phyloP scores from a whole-genome alignment of 92 coral and sea anemone species.

The Phymanthus crucifer region DNA sequence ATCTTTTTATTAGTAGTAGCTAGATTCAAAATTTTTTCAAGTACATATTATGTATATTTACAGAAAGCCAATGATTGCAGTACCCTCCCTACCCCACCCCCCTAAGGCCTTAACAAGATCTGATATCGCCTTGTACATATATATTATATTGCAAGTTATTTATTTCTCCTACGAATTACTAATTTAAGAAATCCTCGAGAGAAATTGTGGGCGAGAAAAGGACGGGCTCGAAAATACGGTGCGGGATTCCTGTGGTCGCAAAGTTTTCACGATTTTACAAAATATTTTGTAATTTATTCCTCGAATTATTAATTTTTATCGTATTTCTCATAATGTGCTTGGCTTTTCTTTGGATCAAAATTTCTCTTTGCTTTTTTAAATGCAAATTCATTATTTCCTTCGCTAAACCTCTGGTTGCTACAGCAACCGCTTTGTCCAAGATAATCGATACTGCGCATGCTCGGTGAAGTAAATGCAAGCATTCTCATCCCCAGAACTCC shows the following conservation, averaged over 20 bases:
- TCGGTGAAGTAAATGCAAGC: too few species aligned
- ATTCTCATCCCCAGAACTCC: too few species aligned
- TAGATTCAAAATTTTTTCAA: slow-evolving; percentile 2
- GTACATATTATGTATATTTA: background rate
- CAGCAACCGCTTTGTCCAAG: slow-evolving; percentile 1
- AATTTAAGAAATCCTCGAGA: slow-evolving; percentile 9
- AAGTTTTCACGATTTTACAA: slow-evolving; percentile 13
- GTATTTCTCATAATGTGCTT: background rate
- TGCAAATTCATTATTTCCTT: background rate
- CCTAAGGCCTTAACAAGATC: background rate
- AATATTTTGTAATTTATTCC: slow-evolving; percentile 22
- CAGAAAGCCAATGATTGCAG: slow-evolving; percentile 1
- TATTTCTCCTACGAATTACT: slow-evolving; percentile 15
- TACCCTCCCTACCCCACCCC: background rate
- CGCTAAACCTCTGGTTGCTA: background rate
- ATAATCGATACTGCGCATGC: too few species aligned
- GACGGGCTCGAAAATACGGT: background rate
- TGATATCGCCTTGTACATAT: slow-evolving; percentile 20
- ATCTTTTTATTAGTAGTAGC: slow-evolving; percentile 3
- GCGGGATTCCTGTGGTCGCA: slow-evolving; percentile 9
- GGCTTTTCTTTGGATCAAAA: background rate
- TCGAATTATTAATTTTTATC: slow-evolving; percentile 24
- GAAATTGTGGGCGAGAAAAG: slow-evolving; percentile 4
- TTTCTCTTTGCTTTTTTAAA: background rate
- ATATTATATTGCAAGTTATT: slow-evolving; percentile 23